Percentiles rank a stretch among this genome's conserved stretches.
These are phyloP conservation scores for Cepaea nemoralis DNA, from an alignment of 1,140 invertebrate genomes.

Conservation along the genomic window DNA sequence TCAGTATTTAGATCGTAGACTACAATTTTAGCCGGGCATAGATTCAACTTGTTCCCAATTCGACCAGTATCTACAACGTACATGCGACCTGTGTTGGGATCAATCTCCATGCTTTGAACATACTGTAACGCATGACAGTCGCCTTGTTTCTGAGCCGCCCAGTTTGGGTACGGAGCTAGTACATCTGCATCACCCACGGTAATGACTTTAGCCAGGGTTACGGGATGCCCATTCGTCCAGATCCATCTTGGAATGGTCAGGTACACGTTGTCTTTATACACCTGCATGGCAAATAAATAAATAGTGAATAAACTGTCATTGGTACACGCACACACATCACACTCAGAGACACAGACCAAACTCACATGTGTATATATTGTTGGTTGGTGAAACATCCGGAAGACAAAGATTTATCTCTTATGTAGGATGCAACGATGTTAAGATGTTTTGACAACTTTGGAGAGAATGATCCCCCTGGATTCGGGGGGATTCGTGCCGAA, in stretches of 20 bases:
- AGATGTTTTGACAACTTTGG: too few species aligned
- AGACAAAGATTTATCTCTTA: too few species aligned
- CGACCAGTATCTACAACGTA: constrained; percentile 57
- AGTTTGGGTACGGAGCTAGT: constrained; percentile 51
- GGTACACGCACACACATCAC: too few species aligned
- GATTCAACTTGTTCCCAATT: constrained; percentile 34
- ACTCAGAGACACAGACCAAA: too few species aligned
- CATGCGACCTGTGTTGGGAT: constrained; percentile 57
- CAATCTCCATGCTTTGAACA: constrained; percentile 58
- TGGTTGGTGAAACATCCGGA: too few species aligned
- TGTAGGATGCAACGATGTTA: too few species aligned
- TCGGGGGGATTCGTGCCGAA: too few species aligned
- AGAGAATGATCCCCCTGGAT: too few species aligned
- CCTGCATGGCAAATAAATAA: too few species aligned
- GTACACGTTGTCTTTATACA: constrained; percentile 46
- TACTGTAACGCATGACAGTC: constrained; percentile 55
- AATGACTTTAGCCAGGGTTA: constrained; percentile 48
- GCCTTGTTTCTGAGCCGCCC: constrained; percentile 49
- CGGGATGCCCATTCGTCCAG: constrained; percentile 48
- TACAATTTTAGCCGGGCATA: constrained; percentile 54
- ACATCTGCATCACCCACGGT: background rate
- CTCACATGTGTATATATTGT: too few species aligned
- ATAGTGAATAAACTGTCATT: too few species aligned
- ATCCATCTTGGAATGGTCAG: constrained; percentile 57
- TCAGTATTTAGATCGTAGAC: constrained; percentile 47